These are phyloP conservation scores for Sebastes oblongus DNA, from an alignment of 2,797 vertebrate species.

Conservation along the genomic window DNA sequence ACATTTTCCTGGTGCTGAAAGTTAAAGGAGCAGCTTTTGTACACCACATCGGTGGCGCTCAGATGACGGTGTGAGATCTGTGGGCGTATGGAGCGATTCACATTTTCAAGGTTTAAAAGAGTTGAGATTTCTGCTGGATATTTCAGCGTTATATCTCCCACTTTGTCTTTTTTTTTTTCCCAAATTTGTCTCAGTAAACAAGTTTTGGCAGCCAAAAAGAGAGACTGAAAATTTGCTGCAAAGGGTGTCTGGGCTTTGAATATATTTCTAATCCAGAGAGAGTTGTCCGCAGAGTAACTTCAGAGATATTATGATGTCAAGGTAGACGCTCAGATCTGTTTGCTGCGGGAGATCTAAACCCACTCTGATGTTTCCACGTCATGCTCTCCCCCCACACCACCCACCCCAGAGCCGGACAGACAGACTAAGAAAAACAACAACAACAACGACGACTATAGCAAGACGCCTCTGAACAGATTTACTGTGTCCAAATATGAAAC, in stretches of 20 bases:
- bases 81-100: conserved; percentile 4
- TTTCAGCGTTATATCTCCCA: conserved; percentile 1
- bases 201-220: conserved; percentile 22
- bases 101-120: conserved; percentile 11
- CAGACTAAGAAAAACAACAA: neutral
- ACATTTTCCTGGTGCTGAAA: conserved; percentile 26
- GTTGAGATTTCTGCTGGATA: conserved; percentile 4
- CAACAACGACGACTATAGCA: neutral
- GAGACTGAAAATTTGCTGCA: conserved; percentile 5
- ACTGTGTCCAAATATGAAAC: conserved; percentile 9
- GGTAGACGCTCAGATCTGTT: conserved; percentile 45
- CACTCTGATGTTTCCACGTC: conserved; percentile 47
- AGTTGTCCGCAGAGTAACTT: conserved; percentile 34
- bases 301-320: conserved; percentile 47
- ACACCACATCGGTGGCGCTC: neutral
- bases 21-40: conserved; percentile 15
- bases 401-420: neutral
- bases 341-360: conserved; percentile 40
- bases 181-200: conserved; percentile 28
- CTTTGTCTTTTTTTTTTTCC: neutral
- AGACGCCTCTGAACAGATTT: conserved; percentile 5
- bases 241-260: conserved; percentile 35
- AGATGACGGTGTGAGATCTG: neutral
- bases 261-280: conserved; percentile 42
- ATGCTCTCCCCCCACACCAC: neutral